phyloP scores from a whole-genome alignment of 2,797 vertebrate genomes.

The Mus caroli region DNA sequence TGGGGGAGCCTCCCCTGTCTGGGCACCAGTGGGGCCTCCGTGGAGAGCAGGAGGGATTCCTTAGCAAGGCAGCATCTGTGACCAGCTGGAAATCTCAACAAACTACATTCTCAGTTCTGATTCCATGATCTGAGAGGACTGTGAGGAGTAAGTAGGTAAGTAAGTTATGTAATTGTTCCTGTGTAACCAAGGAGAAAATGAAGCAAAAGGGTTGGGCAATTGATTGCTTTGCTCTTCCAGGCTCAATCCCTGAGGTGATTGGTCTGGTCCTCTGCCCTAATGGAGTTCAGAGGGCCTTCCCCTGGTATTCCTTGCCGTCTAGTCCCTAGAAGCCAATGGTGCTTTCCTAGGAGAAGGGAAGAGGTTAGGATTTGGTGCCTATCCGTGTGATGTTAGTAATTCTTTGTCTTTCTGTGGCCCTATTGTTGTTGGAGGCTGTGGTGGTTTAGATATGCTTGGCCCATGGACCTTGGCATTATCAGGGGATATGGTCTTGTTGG shows the following conservation, averaged over 20 bases:
- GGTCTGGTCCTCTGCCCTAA: not conserved
- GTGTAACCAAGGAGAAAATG: slow-evolving; percentile 39
- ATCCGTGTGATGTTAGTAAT: not conserved
- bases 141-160: not conserved
- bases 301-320: not conserved
- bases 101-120: not conserved
- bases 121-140: not conserved
- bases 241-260: not conserved
- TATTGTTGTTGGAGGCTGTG: not conserved
- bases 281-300: not conserved
- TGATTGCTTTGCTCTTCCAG: slow-evolving; percentile 26
- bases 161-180: slow-evolving; percentile 11
- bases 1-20: slow-evolving; percentile 33
- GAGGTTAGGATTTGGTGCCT: not conserved
- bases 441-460: not conserved
- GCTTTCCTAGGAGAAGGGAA: not conserved
- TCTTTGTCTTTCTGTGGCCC: not conserved
- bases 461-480: not conserved
- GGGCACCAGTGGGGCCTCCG: not conserved
- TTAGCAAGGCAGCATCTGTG: not conserved
- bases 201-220: not conserved
- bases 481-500: not conserved
- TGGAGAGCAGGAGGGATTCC: not conserved
- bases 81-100: slow-evolving; percentile 11
- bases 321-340: not conserved